Base-by-base conservation (phyloP, 2,888 invertebrate species). In the Platycheirus rosarum region DNA sequence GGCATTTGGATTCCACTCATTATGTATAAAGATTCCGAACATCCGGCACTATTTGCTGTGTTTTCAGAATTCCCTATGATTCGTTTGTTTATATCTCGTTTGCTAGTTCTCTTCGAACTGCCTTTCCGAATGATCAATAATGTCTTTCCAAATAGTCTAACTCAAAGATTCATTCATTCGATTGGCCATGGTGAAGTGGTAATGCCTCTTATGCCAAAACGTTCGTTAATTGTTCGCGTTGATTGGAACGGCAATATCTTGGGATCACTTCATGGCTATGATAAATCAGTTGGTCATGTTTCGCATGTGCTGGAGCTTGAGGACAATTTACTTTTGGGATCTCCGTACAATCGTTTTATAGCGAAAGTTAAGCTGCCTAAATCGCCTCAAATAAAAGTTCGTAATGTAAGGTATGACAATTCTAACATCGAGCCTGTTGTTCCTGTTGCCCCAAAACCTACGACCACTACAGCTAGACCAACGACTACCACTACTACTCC, bases 231-330 rank as follows among this genome's bases (percentile, higher is more conserved):
- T 48, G 85, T 95, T 37, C 94, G 94, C 87, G 86, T 96, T 0
- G 93, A 95, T 87, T 93, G 93, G 92, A 92, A 92, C 85, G 97
- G 96, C 16, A 93, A 94, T 76, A 92, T 96, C 80, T 88, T 95
- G 4, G 94, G 94, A 23, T 92, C 93, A 4, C 92, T 95, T 82
- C 94, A 94, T 86, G 93, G 93, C 46, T 92, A 92, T 0, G 93
- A 95, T 86, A 91, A 91, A 37, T 91, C 92, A 18, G 86, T 94
- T 1, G 66, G 84, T 0, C 87, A 88, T 8, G 91, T 95, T 16
- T 94, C 94, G 85, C 95, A 96, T 86, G 94, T 93, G 2, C 91
- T 94, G 78, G 92, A 95, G 51, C 93, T 92, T 86, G 92, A 93
- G 60, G 93, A 93, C 85, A 92, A 92, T 85, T 89, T 96, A 11